Base-by-base conservation (phyloP, 2,888 invertebrate species). In the Metopia argyrocephala region DNA sequence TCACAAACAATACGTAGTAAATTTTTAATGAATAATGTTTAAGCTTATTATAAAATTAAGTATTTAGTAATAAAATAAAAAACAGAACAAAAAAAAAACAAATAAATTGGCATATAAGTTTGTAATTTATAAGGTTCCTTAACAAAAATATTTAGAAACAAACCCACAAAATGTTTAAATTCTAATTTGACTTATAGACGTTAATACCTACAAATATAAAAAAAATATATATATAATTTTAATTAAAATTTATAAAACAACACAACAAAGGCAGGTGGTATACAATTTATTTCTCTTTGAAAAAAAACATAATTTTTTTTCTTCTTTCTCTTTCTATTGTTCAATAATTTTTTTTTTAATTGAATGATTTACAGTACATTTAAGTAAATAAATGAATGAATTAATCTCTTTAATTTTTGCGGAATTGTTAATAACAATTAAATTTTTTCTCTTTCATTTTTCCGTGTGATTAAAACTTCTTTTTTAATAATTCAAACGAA, bases 1-100 rank as follows among this genome's bases (percentile, higher is more conserved):
- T n/a, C n/a, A n/a, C n/a, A 57, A 69, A 4, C 54, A 64, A 74
- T 76, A 74, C 76, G 80, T 81, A 81, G 81, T 69, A 81, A 69
- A 64, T 52, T 59, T 69, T 66, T 78, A n/a, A n/a, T 62, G 50
- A 62, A 52, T 61, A n/a, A 74, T 21, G 21, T 65, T 45, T 74
- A 76, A 74, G 69, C 57, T 52, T 27, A 45, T 28, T 76, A 69
- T 45, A 38, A 28, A 54, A 54, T 74, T 76, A 80, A 73, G 57
- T 76, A 9, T 9, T 38, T 3, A 12, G 31, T 9, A 31, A 52
- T 54, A 28, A 27, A 66, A 46, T 18, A 23, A n/a, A 54, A 46
- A 75, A 45, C 4, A 18, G n/a, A 71, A 23, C 27, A 28, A 68
- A 69, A 38, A n/a, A n/a, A n/a, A n/a, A 50, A 45, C n/a, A 50